Percentiles rank a stretch among this genome's conserved stretches.
Conservation (phyloP, 2,113 vertebrate species). For the Dicrurus megarhynchus region DNA sequence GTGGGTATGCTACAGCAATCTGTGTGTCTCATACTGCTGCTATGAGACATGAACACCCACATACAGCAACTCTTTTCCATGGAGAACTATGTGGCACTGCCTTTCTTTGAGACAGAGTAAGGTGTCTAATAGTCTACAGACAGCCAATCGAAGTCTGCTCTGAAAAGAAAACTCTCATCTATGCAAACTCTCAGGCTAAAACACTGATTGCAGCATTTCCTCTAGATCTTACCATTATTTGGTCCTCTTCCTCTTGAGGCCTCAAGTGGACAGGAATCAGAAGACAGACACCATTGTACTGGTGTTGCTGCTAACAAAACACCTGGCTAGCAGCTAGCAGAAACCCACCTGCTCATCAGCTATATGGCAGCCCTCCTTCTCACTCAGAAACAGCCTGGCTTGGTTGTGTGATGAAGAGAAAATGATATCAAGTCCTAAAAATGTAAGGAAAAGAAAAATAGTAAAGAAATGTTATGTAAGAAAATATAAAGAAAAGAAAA, state of each 20-base stretch:
- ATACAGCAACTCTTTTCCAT: not conserved
- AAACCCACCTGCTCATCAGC: not conserved
- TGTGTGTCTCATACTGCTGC: not conserved
- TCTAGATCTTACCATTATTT: not conserved
- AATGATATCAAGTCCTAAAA: not conserved
- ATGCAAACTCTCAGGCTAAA: not conserved
- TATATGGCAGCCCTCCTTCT: not conserved
- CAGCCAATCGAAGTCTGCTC: fast-evolving
- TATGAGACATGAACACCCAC: not conserved
- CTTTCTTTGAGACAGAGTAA: not conserved
- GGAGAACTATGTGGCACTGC: not conserved
- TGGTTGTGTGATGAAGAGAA: not conserved
- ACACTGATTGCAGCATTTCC: not conserved
- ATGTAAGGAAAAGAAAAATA: not conserved
- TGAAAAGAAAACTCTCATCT: not conserved
- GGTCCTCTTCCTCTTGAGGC: not conserved
- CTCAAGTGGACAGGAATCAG: not conserved
- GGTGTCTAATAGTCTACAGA: not conserved
- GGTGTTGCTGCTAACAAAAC: not conserved
- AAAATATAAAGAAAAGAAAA: not conserved
- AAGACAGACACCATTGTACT: not conserved
- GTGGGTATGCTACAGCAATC: not conserved
- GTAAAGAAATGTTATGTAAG: not conserved
- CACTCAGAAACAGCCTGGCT: not conserved
- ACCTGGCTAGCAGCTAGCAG: not conserved